Base-by-base conservation (phyloP, 92 coral and sea anemone genomes). In the Umimayanthus chanpuru region DNA sequence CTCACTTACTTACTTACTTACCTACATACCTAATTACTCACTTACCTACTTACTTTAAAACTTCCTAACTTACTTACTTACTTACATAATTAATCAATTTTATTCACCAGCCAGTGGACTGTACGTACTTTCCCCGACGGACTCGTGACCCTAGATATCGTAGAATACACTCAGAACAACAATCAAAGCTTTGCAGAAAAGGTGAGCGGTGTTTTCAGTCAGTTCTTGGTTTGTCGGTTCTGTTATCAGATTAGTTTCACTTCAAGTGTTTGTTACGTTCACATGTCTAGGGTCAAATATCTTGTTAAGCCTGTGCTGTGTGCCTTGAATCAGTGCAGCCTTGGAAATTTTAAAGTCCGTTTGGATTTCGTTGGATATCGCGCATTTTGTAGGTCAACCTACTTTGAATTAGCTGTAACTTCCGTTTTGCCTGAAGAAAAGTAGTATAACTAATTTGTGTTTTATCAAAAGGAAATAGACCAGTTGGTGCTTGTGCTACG, bases 41-140 rank as follows among this genome's bases (percentile, higher is more conserved):
- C 53, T 4, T 47, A 47, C 53, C 8, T 8, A 47, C 53, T 47
- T 47, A 47, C 53, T 47, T 5, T n/a, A n/a, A n/a, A n/a, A n/a
- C n/a, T 32, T 32, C 0, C 36, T 32, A 0, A 32, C 36, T 2
- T 32, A 32, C 36, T 32, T 32, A 32, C 36, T 32, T 32, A 32
- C 36, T 44, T 44, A 44, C 49, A 2, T 44, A 44, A 44, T 44
- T 44, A 44, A 44, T 44, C 9, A 44, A 6, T 41, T 47, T 47
- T 47, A 11, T 53, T 53, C 58, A 53, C 18, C 58, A 93, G 95
- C 66, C 95, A 93, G 76, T 91, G 90, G 71, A 93, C 94, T 1
- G 92, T 91, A 38, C 89, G 92, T 50, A 20, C 83, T 41, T 80
- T 93, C 53, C 95, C 92, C 5, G 94, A 91, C 65, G 92, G 94